Base-by-base conservation (phyloP, 2,113 vertebrate species). In the Cygnus atratus region DNA sequence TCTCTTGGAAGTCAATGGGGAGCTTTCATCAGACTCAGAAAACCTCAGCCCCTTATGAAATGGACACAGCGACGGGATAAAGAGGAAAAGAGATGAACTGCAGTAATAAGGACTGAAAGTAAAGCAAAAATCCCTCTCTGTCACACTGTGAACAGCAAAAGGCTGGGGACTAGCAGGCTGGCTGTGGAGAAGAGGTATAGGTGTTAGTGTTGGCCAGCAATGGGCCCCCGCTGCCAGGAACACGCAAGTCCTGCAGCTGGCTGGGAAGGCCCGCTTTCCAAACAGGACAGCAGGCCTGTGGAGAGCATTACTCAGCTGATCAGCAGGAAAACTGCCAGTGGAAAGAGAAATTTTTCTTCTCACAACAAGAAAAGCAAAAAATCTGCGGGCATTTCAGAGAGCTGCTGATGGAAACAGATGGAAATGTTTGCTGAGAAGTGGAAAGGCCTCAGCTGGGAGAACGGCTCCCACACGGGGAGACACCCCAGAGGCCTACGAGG, bases 241-340 rank as follows among this genome's bases (percentile, higher is more conserved):
- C 63, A 78, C 0, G 11, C 77, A 93, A 92, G 96, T 84, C 87
- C 90, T 83, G 84, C 95, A 94, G 78, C 94, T 96, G 89, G 93
- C 96, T 59, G 46, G 70, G 95, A 92, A 88, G 76, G 44, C 88
- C n/a, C 37, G 77, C 87, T 94, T 97, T 95, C 95, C 96, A 87
- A 95, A 66, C 66, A 91, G 82, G 92, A 93, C 96, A 94, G 79
- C 66, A 93, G 48, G 91, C 91, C 84, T 84, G 71, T 89, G 95
- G 95, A 96, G 96, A 96, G 95, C 85, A 94, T 96, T 96, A 94
- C 87, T 97, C 95, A 96, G 93, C 90, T 95, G 89, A 96, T 91
- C 87, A 90, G 84, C 54, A 80, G 95, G 91, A 91, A 87, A 67
- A 48, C 46, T 86, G 96, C 93, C 95, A 92, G 2, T 90, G 95